A percentile compares a stretch with the other conserved stretches of the same genome.
Conservation (phyloP, 2,797 vertebrate species). For the Periparus ater region DNA sequence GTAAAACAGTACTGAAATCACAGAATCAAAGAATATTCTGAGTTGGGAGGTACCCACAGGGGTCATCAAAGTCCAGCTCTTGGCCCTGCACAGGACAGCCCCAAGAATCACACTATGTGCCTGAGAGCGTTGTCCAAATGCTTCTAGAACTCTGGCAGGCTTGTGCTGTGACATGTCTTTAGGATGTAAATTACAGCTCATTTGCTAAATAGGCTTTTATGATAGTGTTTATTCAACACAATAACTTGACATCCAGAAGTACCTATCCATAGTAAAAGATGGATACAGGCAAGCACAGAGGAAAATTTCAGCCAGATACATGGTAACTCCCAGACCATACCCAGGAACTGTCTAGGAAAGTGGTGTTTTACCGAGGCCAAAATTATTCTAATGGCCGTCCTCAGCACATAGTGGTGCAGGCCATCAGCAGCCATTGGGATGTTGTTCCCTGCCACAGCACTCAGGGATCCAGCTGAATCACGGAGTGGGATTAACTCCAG, state of each 20-base stretch:
- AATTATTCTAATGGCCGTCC: not conserved
- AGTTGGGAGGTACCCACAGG: not conserved
- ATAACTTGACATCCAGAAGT: not conserved
- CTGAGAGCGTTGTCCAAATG: not conserved
- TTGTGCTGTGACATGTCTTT: not conserved
- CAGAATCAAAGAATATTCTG: not conserved
- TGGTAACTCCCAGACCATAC: not conserved
- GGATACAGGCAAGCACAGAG: not conserved
- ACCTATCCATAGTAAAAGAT: not conserved
- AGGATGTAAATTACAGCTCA: not conserved
- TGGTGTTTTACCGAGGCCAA: not conserved
- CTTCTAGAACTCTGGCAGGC: not conserved
- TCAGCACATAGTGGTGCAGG: not conserved
- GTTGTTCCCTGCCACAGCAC: rapidly evolving
- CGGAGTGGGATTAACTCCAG: not conserved
- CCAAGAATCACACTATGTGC: not conserved
- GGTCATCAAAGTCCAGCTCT: not conserved
- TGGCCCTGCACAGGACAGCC: not conserved
- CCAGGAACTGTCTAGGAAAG: not conserved
- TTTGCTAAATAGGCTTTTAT: not conserved
- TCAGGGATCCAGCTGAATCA: not conserved
- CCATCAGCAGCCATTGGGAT: not conserved
- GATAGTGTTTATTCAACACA: not conserved
- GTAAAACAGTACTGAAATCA: not conserved
- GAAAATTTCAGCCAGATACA: not conserved